Percentiles rank a stretch among this genome's conserved stretches.
Conservation (phyloP, 2,113 vertebrate species). For the Protobothrops mucrosquamatus region DNA sequence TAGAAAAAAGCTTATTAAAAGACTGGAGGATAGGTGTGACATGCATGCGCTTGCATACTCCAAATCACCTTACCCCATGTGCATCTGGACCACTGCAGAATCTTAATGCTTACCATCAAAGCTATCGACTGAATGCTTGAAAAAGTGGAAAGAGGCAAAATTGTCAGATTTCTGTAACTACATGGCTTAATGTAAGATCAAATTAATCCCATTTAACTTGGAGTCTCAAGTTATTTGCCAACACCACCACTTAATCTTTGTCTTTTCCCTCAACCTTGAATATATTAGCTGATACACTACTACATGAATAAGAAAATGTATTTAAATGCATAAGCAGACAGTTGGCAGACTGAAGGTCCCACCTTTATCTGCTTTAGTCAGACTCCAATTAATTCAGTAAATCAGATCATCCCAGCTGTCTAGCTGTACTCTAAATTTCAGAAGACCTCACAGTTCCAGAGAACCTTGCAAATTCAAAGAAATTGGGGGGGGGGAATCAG, state of each 20-base stretch:
- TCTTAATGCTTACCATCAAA: constrained; percentile 2
- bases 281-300: background rate
- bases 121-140: background rate
- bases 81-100: background rate
- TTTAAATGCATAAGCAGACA: background rate
- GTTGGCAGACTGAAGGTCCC: background rate
- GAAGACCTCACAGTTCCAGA: background rate
- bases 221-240: background rate
- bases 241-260: background rate
- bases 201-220: background rate
- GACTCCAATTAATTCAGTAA: background rate
- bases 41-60: background rate
- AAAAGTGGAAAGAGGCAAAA: background rate
- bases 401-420: background rate
- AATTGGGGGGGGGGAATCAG: background rate
- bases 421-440: background rate
- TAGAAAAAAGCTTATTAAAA: background rate
- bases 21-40: background rate
- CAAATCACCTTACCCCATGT: background rate
- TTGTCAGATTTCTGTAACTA: background rate
- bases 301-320: background rate
- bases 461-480: background rate
- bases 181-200: background rate
- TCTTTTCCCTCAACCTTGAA: background rate
- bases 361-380: background rate